Conservation (phyloP, 2,888 invertebrate genomes). For the Allygus modestus region DNA sequence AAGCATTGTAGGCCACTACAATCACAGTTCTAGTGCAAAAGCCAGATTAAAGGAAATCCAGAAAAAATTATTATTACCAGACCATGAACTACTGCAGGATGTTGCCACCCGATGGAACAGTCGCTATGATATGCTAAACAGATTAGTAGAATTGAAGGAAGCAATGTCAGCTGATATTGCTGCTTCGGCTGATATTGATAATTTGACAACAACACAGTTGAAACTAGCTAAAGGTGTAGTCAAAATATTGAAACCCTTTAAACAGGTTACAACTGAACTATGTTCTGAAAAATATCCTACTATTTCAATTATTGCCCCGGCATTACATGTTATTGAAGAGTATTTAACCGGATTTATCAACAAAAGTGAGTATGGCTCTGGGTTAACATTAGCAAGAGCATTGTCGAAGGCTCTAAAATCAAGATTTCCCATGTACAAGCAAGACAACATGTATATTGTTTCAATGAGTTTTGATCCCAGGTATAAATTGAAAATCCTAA, state of each 20-base stretch:
- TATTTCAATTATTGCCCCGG: conserved; percentile 6
- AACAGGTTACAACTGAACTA: background rate
- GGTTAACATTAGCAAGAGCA: background rate
- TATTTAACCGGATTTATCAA: background rate
- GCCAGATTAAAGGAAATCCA: background rate
- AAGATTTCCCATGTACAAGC: background rate
- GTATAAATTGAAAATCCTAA: too few relatives aligned
- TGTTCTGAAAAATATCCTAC: background rate
- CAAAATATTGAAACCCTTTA: background rate
- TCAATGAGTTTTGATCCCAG: too few relatives aligned
- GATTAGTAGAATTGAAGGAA: background rate
- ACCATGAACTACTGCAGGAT: conserved; percentile 5
- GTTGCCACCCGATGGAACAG: conserved; percentile 25
- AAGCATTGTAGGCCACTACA: conserved; percentile 25
- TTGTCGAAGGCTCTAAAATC: background rate
- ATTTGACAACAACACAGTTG: conserved; percentile 1
- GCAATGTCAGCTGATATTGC: conserved; percentile 3
- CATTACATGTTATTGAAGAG: background rate
- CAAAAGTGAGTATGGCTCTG: background rate
- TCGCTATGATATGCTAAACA: conserved; percentile 14
- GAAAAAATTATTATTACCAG: background rate
- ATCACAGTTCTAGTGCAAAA: conserved; percentile 9
- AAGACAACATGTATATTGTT: too few relatives aligned
- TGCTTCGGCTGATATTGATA: background rate
- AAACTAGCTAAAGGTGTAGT: background rate